Evolutionary conservation across 2,888 invertebrate species (phyloP).

Genomic region (Scaptomyza reducta): DNA sequence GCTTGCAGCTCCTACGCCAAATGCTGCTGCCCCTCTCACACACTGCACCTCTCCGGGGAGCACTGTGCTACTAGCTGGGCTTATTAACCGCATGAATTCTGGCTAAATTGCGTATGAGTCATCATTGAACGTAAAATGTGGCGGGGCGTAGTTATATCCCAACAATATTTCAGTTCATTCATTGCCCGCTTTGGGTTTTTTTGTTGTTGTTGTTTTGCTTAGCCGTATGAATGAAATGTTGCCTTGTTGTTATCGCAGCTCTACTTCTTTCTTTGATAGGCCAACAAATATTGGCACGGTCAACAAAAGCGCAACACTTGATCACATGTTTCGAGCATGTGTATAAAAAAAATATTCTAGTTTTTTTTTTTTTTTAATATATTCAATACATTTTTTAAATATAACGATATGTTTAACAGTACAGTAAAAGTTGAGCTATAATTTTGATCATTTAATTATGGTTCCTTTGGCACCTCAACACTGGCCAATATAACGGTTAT

Average conservation of each 20-base stretch:
- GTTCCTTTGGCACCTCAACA: slow-evolving; percentile 32
- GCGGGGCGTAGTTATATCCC: slow-evolving; percentile 29
- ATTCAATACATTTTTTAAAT: no score
- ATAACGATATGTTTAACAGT: no score
- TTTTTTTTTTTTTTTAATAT: background rate
- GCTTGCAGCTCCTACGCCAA: slow-evolving; percentile 22
- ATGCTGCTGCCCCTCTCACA: background rate
- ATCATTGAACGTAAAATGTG: slow-evolving; percentile 44
- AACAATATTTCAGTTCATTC: slow-evolving; percentile 61
- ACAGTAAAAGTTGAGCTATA: no score
- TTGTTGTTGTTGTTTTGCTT: no score
- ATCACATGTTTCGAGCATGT: background rate
- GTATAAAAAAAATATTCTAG: background rate
- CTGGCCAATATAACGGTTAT: slow-evolving; percentile 67
- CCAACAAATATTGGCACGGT: slow-evolving; percentile 38
- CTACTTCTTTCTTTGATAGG: slow-evolving; percentile 17
- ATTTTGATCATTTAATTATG: background rate
- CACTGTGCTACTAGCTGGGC: slow-evolving; percentile 38
- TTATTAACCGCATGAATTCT: slow-evolving; percentile 68
- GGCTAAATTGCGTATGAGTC: slow-evolving; percentile 71
- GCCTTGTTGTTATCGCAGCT: slow-evolving; percentile 46
- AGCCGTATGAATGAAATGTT: slow-evolving; percentile 62
- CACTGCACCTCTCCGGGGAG: background rate
- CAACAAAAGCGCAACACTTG: slow-evolving; percentile 10
- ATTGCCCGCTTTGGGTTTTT: slow-evolving; percentile 44